Base-by-base conservation (phyloP, 2,113 vertebrate genomes). In the Cyprinus carpio region DNA sequence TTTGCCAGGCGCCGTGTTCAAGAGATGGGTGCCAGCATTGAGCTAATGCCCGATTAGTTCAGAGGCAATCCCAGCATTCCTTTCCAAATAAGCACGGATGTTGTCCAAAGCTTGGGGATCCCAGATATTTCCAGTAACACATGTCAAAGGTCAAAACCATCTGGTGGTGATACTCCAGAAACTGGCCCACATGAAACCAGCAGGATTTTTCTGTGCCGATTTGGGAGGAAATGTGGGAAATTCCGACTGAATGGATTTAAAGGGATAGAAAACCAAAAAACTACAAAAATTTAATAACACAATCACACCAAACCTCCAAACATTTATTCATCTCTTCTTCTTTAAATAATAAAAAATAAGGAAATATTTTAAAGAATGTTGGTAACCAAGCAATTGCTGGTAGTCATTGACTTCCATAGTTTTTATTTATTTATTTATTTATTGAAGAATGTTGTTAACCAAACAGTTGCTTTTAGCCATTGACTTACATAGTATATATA, bases 1-100 rank as follows among this genome's bases (percentile, higher is more conserved):
- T 93, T 89, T 91, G 91, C 91, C 92, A 92, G 92, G 87, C 92
- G 90, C 91, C 84, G 87, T 89, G 91, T 93, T 90, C 89, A 80
- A 85, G 88, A 86, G 87, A 84, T 87, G 9, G 87, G 90, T 92
- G 92, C 92, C 93, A 88, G 91, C 88, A 90, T 91, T 75, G 92
- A 91, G 91, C 92, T 93, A 93, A 93, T 93, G 92, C 91, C 92
- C 89, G 91, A 93, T 93, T 94, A 93, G 91, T 90, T 91, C 92
- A 82, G 87, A 90, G 91, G 90, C 89, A 90, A 91, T 92, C 92
- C 90, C 91, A 92, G 91, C 82, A 91, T 86, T 86, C 90, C 92
- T 91, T 91, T 92, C 91, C 92, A 91, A 92, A 91, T 87, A 90
- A 37, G 75, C 62, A 51, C 89, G 90, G 92, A 90, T 81, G 86